Evolutionary conservation across 2,888 invertebrate species (phyloP), one percentile per base, ranked within the genome.

Genomic region (Labia minor): DNA sequence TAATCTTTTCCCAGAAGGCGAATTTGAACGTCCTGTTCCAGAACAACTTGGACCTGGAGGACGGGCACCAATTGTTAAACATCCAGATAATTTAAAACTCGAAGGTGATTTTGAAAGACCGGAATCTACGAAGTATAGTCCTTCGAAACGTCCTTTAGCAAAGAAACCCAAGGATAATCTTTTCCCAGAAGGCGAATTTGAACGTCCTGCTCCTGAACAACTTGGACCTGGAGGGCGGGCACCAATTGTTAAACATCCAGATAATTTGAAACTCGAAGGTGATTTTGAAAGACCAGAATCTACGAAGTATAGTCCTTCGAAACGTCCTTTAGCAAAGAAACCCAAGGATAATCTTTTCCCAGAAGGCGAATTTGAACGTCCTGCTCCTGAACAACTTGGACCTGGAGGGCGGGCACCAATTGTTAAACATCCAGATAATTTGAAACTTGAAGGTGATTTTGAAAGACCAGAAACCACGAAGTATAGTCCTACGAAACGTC

Each of bases 401-500:
- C 78, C 78, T 67, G 85, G 83, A 6, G 87, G 88, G 73, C 78
- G 86, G 67, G 81, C 82, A 1, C 82, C 85, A 66, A 76, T 85
- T 1, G 66, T 66, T 3, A 68, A 66, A 19, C 68, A 67, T 14
- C 33, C 66, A 14, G 69, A 69, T 26, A 69, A 69, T 61, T 66
- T 72, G 65, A 18, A 72, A 72, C 67, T 68, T 1, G 72, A 70
- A 62, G 68, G 68, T 8, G 70, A 70, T 14, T 70, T 68, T 62
- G 63, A 21, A 10, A 21, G 19, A 21, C 21, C 33, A n/a, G 65
- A 61, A 16, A 66, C n/a, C 11, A 11, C 49, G 21, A 69, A 66
- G 63, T 69, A 65, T 64, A 70, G 65, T 21, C 66, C 63, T 63
- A 73, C 72, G n/a, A 73, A 73, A 26, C 66, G 73, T 63, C 71